Evolutionary conservation across 2,888 invertebrate genomes (phyloP).

Genomic region (Blastobasis lacticolella): DNA sequence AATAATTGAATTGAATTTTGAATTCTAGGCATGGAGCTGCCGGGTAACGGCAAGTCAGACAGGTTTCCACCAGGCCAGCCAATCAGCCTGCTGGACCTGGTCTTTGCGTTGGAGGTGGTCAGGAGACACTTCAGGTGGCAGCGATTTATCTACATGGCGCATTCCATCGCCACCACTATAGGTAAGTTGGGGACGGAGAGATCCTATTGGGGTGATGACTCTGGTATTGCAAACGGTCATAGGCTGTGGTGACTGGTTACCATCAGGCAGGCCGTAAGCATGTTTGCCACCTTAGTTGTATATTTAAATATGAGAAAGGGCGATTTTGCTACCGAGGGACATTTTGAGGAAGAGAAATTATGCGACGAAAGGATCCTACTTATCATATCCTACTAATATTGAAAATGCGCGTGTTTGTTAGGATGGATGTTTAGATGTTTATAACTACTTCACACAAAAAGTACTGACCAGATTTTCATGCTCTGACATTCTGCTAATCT

Average conservation of each 20-base stretch:
- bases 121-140: slow-evolving; percentile 43
- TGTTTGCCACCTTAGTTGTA: too few relatives aligned
- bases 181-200: slow-evolving; percentile 26
- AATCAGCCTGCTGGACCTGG: slow-evolving; percentile 33
- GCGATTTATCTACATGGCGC: slow-evolving; percentile 45
- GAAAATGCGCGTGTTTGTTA: background rate
- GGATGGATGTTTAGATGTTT: background rate
- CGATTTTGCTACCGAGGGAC: too few relatives aligned
- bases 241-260: too few relatives aligned
- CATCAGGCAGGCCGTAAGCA: too few relatives aligned
- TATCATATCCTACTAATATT: background rate
- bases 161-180: slow-evolving; percentile 44
- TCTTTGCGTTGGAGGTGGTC: slow-evolving; percentile 32
- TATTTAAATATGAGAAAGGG: too few relatives aligned
- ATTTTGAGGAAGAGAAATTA: background rate
- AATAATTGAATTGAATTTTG: background rate
- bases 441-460: background rate
- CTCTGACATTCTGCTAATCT: background rate
- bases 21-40: slow-evolving; percentile 54
- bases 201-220: too few relatives aligned
- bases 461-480: too few relatives aligned
- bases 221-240: too few relatives aligned
- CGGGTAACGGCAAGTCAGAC: slow-evolving; percentile 75
- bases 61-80: slow-evolving; percentile 54
- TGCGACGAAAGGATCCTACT: background rate